These are phyloP conservation scores for Myzus persicae DNA, from an alignment of 1,140 invertebrate genomes.

Conservation along the genomic window DNA sequence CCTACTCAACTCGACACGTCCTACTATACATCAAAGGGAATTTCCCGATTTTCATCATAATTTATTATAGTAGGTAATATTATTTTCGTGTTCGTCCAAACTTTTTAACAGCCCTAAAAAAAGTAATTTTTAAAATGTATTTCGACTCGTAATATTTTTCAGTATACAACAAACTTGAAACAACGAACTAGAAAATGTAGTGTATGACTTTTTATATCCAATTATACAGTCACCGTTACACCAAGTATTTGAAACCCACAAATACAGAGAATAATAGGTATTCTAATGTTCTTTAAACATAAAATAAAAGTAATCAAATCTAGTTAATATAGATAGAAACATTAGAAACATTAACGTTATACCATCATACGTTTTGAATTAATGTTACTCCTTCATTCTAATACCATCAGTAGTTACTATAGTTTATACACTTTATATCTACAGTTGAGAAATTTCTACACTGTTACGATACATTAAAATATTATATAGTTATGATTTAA, in stretches of 20 bases:
- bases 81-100: background rate
- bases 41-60: background rate
- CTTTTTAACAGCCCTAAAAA: background rate
- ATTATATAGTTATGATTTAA: no score
- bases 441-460: no score
- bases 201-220: background rate
- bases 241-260: background rate
- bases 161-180: background rate
- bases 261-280: background rate
- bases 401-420: background rate
- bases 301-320: background rate
- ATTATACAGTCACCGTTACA: no score
- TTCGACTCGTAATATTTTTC: background rate
- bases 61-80: background rate
- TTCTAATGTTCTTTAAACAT: background rate
- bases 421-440: no score
- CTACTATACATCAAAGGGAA: background rate
- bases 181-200: background rate
- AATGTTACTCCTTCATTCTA: background rate
- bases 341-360: background rate
- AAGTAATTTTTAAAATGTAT: background rate
- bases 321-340: background rate
- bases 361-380: background rate
- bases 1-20: no score
- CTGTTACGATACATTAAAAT: no score